Conservation (phyloP, 2,113 vertebrate genomes). For the Girardinichthys multiradiatus region DNA sequence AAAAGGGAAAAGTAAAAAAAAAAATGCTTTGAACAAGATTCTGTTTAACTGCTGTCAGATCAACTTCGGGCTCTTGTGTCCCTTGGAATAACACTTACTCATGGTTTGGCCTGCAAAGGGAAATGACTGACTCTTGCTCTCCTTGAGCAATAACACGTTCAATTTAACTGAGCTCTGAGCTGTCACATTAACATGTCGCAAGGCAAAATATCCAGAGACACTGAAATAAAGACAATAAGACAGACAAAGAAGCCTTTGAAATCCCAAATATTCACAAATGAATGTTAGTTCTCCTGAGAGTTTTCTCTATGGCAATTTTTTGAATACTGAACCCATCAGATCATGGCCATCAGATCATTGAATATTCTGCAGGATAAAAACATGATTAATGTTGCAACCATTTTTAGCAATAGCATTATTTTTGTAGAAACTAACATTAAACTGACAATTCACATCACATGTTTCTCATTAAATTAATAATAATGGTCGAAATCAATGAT, state of each 20-base stretch:
- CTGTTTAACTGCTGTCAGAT: slow-evolving; percentile 62
- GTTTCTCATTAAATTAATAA: slow-evolving; percentile 23
- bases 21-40: slow-evolving; percentile 46
- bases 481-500: neutral
- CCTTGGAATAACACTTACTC: slow-evolving; percentile 66
- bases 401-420: neutral
- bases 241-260: slow-evolving; percentile 35
- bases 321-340: neutral
- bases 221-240: too few relatives aligned
- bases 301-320: neutral
- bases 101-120: slow-evolving; percentile 44
- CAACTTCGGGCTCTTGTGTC: slow-evolving; percentile 19
- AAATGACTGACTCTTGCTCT: slow-evolving; percentile 67
- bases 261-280: slow-evolving; percentile 15
- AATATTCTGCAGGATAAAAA: neutral
- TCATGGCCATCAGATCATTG: neutral
- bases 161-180: slow-evolving; percentile 60
- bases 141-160: slow-evolving; percentile 58
- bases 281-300: neutral
- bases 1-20: slow-evolving; percentile 18
- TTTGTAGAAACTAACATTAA: neutral
- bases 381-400: too few relatives aligned
- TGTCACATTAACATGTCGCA: slow-evolving; percentile 69
- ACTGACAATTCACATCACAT: neutral
- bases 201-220: slow-evolving; percentile 33